Evolutionary conservation across 2,888 invertebrate genomes (phyloP).

Genomic region (Trypoxylon attenuatum): DNA sequence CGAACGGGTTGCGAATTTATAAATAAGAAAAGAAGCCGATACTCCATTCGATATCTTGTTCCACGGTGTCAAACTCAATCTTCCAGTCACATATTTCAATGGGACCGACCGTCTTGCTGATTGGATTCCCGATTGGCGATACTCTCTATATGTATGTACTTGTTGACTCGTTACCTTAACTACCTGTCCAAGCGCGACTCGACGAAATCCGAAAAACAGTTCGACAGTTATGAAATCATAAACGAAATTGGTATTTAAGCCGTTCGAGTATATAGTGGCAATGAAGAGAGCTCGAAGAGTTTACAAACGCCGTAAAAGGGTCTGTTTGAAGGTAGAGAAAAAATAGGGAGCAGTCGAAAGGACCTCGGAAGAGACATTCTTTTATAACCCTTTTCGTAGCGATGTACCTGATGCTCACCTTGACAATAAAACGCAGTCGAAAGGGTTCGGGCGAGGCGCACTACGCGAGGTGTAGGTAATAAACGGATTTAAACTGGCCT

Average conservation of each 20-base stretch:
- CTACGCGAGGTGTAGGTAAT: constrained; percentile 52
- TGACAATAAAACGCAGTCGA: constrained; percentile 56
- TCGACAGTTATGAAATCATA: too few relatives aligned
- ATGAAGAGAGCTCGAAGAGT: neutral
- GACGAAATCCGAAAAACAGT: too few relatives aligned
- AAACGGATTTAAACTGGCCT: constrained; percentile 53
- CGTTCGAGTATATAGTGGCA: too few relatives aligned
- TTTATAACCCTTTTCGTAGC: constrained; percentile 50
- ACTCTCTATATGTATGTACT: too few relatives aligned
- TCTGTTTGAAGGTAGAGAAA: neutral
- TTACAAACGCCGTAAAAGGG: neutral
- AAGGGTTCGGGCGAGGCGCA: constrained; percentile 47
- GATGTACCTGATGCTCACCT: constrained; percentile 55
- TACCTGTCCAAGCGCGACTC: too few relatives aligned
- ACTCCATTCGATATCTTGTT: too few relatives aligned
- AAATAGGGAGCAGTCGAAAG: neutral
- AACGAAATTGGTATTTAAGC: neutral
- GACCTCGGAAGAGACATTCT: constrained; percentile 12
- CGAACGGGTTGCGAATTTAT: neutral
- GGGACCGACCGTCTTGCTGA: too few relatives aligned
- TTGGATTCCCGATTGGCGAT: too few relatives aligned
- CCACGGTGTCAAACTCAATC: too few relatives aligned
- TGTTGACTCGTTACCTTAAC: too few relatives aligned
- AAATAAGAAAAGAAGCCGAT: too few relatives aligned
- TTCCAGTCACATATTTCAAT: too few relatives aligned